Evolutionary conservation across 2,797 vertebrate genomes (phyloP).

Genomic region (Graptemys geographica): DNA sequence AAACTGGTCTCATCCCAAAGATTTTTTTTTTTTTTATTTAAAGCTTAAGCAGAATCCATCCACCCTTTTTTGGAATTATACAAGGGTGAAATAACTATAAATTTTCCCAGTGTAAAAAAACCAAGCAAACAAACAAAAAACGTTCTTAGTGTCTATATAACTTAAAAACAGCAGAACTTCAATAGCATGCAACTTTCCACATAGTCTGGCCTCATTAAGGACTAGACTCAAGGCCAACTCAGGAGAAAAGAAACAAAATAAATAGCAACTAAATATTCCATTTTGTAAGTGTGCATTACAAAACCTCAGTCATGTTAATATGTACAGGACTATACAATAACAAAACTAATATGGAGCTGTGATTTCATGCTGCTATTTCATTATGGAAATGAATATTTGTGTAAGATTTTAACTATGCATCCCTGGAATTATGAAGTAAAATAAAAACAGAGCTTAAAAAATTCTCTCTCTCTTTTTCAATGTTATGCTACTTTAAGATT

Average conservation of each 20-base stretch:
- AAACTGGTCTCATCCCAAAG: background rate
- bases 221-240: background rate
- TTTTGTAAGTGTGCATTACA: background rate
- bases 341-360: background rate
- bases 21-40: background rate
- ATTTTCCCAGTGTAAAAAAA: background rate
- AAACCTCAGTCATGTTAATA: background rate
- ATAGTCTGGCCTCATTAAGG: background rate
- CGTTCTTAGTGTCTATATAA: background rate
- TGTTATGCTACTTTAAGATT: background rate
- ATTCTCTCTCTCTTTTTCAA: background rate
- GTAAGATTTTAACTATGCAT: background rate
- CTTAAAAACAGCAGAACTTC: background rate
- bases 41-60: background rate
- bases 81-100: background rate
- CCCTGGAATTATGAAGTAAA: constrained; percentile 1
- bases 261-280: background rate
- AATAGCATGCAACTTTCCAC: background rate
- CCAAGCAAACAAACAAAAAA: background rate
- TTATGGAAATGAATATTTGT: background rate
- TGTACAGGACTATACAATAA: background rate
- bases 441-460: background rate
- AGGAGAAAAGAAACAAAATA: background rate
- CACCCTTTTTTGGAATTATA: background rate
- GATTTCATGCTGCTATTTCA: background rate